Conservation (phyloP, 2,113 vertebrate species). For the Ptychochromis oligacanthus region DNA sequence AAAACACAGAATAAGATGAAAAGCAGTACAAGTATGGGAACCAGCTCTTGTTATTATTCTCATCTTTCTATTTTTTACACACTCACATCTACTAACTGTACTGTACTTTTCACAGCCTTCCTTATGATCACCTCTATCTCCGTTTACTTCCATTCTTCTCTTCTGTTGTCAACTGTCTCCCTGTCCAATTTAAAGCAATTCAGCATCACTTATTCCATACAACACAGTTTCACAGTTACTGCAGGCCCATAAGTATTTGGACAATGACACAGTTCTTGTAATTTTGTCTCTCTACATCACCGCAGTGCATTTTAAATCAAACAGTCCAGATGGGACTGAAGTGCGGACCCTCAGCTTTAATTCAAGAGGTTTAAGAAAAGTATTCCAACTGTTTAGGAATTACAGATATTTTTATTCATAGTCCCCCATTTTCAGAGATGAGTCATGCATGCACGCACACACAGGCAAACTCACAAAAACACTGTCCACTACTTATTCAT, state of each 20-base stretch:
- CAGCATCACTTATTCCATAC: conserved; percentile 21
- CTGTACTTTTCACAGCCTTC: neutral
- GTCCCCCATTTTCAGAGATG: no score
- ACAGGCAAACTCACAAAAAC: no score
- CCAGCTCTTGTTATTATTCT: conserved; percentile 61
- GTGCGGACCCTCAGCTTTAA: no score
- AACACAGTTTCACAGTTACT: conserved; percentile 33
- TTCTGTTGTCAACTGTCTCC: conserved; percentile 18
- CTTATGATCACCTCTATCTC: conserved; percentile 9
- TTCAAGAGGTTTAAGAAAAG: no score
- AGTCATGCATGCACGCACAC: no score
- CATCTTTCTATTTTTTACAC: conserved; percentile 25
- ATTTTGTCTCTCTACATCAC: neutral
- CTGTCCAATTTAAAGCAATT: conserved; percentile 22
- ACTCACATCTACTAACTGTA: neutral
- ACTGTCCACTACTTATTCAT: no score
- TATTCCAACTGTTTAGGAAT: no score
- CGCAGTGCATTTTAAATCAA: no score
- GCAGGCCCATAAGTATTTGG: neutral
- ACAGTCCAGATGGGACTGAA: no score
- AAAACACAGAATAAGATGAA: conserved; percentile 46
- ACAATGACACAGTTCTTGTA: neutral
- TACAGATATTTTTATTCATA: no score
- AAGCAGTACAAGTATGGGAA: conserved; percentile 65
- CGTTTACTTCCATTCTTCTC: conserved; percentile 15